A percentile compares a stretch with the other conserved stretches of the same genome.
Evolutionary conservation across 2,888 invertebrate species (phyloP).

Genomic region (Chironomus riparius): DNA sequence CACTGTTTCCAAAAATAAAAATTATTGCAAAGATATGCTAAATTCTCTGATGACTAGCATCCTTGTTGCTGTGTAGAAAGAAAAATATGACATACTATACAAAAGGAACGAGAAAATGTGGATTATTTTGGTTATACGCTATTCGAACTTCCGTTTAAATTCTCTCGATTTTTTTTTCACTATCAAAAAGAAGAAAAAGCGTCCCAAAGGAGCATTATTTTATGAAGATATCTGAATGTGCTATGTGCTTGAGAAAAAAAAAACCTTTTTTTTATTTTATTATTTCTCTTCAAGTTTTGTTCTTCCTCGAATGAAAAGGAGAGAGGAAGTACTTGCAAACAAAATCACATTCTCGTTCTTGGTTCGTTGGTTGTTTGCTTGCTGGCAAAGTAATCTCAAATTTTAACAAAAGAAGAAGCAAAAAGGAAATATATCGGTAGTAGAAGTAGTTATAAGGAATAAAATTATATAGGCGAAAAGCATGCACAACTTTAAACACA

Average conservation of each 20-base stretch:
- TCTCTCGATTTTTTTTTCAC: not conserved
- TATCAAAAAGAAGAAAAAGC: not conserved
- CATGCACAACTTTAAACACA: slow-evolving; percentile 10
- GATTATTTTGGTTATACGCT: not conserved
- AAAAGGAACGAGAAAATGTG: not conserved
- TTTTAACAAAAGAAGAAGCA: not conserved
- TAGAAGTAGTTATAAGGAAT: not conserved
- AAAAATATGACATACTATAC: not conserved
- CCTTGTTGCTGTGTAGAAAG: too few species aligned
- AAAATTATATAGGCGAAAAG: not conserved
- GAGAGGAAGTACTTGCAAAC: not conserved
- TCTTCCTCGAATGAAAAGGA: not conserved
- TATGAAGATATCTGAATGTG: slow-evolving; percentile 27
- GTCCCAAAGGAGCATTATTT: slow-evolving; percentile 29
- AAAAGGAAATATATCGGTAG: not conserved
- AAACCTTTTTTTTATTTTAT: slow-evolving; percentile 1
- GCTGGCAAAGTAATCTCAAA: not conserved
- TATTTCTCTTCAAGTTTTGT: not conserved
- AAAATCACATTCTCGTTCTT: not conserved
- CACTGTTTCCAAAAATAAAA: not conserved
- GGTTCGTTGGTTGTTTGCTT: not conserved
- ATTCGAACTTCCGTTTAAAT: not conserved
- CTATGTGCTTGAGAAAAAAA: not conserved
- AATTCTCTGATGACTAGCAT: not conserved
- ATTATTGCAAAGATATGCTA: not conserved